Base-by-base conservation (phyloP, 2,888 invertebrate species). In the Zele albiditarsus region DNA sequence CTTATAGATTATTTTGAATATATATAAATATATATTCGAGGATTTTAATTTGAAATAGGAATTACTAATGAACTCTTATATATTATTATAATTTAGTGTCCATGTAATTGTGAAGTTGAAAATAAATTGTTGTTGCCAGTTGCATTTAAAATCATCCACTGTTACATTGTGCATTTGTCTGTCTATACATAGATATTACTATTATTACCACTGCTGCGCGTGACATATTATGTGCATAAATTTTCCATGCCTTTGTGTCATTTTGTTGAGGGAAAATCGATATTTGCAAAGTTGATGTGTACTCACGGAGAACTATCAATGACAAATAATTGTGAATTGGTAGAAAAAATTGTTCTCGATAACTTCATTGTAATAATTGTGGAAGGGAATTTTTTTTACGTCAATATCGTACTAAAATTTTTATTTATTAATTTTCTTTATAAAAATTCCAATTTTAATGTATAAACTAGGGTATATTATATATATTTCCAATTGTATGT, bases 201-300 rank as follows among this genome's bases (percentile, higher is more conserved):
- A 46, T n/a, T 46, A n/a, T 46, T 46, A 46, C n/a, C n/a, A 3
- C 46, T 46, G n/a, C n/a, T 46, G 46, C n/a, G n/a, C n/a, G 46
- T 46, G 46, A 46, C 46, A 46, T n/a, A 46, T n/a, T n/a, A 46
- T 46, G 46, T 46, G n/a, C n/a, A 46, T 46, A n/a, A 46, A n/a
- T 38, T 38, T 38, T 38, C 38, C 38, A 12, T n/a, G 46, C n/a
- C 14, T 46, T n/a, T 46, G 14, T 46, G 46, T 46, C 46, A 46
- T 46, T 46, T 46, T 16, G 14, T 3, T n/a, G 46, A 46, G 14
- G 4, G 1, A 46, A 2, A 46, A 46, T 38, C 38, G 38, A 38
- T 38, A 38, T 2, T 38, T 38, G 38, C 38, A 38, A 38, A 12
- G 38, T 8, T 38, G 38, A 38, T 38, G 8, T 8, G 8, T 12